Conservation (phyloP, 1,140 invertebrate species). For the Calephelis virginiensis region DNA sequence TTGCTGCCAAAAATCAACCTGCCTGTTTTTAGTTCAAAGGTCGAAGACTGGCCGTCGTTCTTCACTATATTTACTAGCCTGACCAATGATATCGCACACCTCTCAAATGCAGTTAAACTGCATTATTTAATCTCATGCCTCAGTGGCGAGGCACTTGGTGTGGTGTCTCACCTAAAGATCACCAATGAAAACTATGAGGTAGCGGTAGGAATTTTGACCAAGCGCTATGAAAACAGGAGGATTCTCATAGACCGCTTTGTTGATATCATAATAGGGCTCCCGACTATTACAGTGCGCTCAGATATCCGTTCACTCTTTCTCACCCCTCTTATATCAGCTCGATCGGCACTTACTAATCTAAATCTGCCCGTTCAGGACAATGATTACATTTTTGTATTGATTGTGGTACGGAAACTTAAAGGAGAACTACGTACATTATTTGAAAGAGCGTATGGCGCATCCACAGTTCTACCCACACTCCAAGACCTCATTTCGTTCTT, state of each 20-base stretch:
- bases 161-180: background rate
- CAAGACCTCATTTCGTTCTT: constrained; percentile 22
- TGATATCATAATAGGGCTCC: background rate
- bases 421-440: constrained; percentile 25
- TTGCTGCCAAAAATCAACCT: no score
- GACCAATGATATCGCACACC: background rate
- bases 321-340: no score
- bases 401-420: constrained; percentile 26
- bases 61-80: background rate
- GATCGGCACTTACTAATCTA: no score
- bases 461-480: constrained; percentile 20
- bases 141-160: no score
- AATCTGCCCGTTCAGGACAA: constrained; percentile 21
- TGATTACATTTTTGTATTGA: constrained; percentile 26
- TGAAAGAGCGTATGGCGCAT: constrained; percentile 7
- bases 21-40: background rate
- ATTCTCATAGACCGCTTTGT: background rate
- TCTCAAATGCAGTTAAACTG: background rate
- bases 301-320: no score
- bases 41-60: background rate
- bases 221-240: no score
- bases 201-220: no score
- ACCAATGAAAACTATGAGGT: background rate
- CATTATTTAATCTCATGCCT: no score
- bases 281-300: background rate